Percentiles rank a stretch among this genome's conserved stretches.
Evolutionary conservation across 2,888 invertebrate species (phyloP).

Genomic region (Cabera pusaria): DNA sequence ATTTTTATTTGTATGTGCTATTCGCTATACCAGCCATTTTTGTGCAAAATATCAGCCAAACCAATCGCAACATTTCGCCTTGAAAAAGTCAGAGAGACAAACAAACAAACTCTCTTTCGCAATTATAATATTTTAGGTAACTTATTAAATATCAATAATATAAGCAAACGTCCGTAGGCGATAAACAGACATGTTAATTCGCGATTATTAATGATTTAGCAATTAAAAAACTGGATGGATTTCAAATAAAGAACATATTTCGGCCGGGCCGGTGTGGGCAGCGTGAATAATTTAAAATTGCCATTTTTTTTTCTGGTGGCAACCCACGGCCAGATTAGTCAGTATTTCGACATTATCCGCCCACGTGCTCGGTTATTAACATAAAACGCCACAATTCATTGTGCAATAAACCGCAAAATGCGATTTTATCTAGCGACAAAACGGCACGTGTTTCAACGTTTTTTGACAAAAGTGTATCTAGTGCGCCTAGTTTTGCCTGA

Average conservation of each 20-base stretch:
- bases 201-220: constrained; percentile 66
- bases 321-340: constrained; percentile 79
- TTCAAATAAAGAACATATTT: constrained; percentile 64
- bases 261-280: constrained; percentile 61
- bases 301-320: constrained; percentile 76
- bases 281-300: constrained; percentile 81
- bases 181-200: constrained; percentile 40
- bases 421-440: constrained; percentile 75
- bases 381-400: constrained; percentile 80
- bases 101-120: no score
- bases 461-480: constrained; percentile 25
- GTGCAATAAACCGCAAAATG: constrained; percentile 76
- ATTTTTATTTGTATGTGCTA: no score
- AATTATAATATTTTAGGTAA: no score
- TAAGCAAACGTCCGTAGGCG: constrained; percentile 50
- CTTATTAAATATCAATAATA: constrained; percentile 32
- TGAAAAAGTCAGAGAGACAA: no score
- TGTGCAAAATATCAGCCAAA: no score
- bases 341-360: constrained; percentile 78
- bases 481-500: no score
- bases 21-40: no score
- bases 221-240: constrained; percentile 70
- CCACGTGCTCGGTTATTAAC: constrained; percentile 73
- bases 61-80: no score
- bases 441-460: constrained; percentile 48